These are phyloP conservation scores for Psittacula derbiana DNA, from an alignment of 2,797 vertebrate species.

Conservation along the genomic window DNA sequence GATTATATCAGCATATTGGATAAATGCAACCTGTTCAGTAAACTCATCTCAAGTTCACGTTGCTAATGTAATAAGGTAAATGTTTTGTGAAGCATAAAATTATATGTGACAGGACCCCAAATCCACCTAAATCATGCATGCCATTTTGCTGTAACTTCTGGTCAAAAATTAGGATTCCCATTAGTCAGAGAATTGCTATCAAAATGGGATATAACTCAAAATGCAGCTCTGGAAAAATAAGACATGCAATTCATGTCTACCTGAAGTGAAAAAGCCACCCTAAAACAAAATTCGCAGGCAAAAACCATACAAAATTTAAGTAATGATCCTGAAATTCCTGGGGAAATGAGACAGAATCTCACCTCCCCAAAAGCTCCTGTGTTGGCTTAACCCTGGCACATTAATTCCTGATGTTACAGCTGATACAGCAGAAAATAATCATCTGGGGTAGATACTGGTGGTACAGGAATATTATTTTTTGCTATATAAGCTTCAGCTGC, in stretches of 20 bases:
- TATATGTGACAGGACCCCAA: neutral
- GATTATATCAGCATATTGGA: neutral
- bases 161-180: neutral
- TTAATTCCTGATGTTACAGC: neutral
- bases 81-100: neutral
- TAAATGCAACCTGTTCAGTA: neutral
- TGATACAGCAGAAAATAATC: conserved; percentile 11
- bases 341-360: neutral
- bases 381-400: neutral
- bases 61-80: neutral
- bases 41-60: neutral
- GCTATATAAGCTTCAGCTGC: neutral
- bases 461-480: neutral
- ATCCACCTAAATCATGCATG: neutral
- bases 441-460: neutral
- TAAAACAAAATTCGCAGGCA: neutral
- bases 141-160: neutral
- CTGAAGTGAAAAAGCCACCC: neutral
- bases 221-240: neutral
- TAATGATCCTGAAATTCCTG: rapidly evolving
- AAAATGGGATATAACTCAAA: neutral
- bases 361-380: neutral
- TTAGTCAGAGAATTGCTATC: neutral
- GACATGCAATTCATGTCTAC: neutral
- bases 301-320: neutral